Conservation (phyloP, 2,888 invertebrate species). For the Leptinotarsa tumamoca region DNA sequence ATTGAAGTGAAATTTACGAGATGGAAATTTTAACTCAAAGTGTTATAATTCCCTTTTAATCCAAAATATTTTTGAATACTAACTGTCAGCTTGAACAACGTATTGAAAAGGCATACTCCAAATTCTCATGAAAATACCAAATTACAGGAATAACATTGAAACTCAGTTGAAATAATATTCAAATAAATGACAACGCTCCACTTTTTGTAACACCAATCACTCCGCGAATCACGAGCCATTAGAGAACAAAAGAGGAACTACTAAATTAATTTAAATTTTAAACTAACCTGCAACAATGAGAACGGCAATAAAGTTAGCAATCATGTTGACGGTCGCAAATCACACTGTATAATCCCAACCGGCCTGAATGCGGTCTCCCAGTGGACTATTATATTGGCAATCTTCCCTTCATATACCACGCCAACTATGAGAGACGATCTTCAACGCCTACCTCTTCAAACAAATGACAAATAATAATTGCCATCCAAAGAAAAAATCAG, state of each 20-base stretch:
- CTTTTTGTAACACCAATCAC: constrained; percentile 15
- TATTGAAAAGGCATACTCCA: not conserved
- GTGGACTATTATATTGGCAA: constrained; percentile 46
- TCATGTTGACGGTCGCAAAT: constrained; percentile 23
- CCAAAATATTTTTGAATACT: not conserved
- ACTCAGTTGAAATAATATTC: not conserved
- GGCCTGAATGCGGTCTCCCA: constrained; percentile 8
- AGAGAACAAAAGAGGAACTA: constrained; percentile 28
- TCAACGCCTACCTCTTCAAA: constrained; percentile 32
- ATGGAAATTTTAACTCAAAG: no score
- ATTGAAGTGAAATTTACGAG: no score
- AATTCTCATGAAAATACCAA: not conserved
- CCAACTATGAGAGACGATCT: constrained; percentile 25
- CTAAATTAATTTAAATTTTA: constrained; percentile 19
- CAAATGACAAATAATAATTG: constrained; percentile 28
- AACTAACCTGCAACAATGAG: constrained; percentile 34
- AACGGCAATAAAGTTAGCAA: constrained; percentile 11
- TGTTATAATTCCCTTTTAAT: no score
- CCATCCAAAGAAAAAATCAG: constrained; percentile 26
- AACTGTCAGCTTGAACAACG: not conserved
- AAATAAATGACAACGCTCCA: constrained; percentile 10
- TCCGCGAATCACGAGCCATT: constrained; percentile 7
- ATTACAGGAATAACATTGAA: not conserved
- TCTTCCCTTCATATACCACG: constrained; percentile 47
- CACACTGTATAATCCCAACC: constrained; percentile 35